These are phyloP conservation scores for Rhea pennata DNA, from an alignment of 2,113 vertebrate species.

Conservation along the genomic window DNA sequence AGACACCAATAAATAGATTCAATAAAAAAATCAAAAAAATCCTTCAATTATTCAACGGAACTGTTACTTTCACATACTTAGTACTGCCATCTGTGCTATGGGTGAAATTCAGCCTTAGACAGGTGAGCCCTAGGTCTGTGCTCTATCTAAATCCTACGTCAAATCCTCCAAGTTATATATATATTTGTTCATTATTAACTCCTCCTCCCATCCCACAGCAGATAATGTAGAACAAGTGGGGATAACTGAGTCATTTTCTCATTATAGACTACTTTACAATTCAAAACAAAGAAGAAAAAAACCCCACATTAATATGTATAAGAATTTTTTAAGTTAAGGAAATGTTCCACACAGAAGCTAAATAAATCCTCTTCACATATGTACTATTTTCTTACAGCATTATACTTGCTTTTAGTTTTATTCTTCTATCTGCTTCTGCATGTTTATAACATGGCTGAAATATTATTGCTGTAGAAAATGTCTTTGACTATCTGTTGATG, in stretches of 20 bases:
- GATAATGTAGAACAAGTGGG: constrained; percentile 42
- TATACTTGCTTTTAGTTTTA: neutral
- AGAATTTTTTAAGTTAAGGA: constrained; percentile 27
- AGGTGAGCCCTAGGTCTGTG: neutral
- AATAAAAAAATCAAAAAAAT: neutral
- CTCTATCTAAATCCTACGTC: neutral
- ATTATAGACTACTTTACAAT: constrained; percentile 66
- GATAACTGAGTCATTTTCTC: constrained; percentile 65
- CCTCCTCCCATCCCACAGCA: constrained; percentile 18
- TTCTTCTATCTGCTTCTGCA: neutral
- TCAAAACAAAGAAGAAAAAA: constrained; percentile 20
- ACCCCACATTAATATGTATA: constrained; percentile 46
- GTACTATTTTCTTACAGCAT: neutral
- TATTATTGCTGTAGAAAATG: neutral
- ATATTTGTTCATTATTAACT: constrained; percentile 16
- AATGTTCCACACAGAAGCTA: constrained; percentile 3
- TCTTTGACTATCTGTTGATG: neutral
- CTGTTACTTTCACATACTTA: constrained; percentile 2
- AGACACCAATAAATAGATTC: neutral
- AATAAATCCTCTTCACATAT: constrained; percentile 20
- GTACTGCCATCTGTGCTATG: neutral
- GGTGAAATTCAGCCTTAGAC: constrained; percentile 13
- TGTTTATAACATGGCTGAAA: neutral
- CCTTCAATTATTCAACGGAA: constrained; percentile 24
- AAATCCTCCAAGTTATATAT: neutral